Evolutionary conservation across 2,113 vertebrate species (phyloP).

Genomic region (Hippopotamus amphibius): DNA sequence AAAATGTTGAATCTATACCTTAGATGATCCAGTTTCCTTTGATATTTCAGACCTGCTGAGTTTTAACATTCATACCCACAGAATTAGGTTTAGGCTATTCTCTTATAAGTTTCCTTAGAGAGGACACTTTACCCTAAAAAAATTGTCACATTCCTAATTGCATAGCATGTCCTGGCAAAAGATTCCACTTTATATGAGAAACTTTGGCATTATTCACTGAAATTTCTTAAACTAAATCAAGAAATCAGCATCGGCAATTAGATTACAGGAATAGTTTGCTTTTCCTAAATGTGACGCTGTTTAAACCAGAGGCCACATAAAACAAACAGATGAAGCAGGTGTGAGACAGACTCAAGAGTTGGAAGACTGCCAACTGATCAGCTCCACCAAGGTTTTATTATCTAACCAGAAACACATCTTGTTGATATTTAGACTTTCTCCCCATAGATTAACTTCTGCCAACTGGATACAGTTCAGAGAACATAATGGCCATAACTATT

Average conservation of each 20-base stretch:
- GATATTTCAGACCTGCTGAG: background rate
- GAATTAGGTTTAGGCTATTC: conserved; percentile 18
- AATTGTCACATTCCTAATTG: conserved; percentile 70
- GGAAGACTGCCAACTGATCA: conserved; percentile 82
- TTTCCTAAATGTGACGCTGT: conserved; percentile 77
- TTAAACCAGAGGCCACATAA: conserved; percentile 75
- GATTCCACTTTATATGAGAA: conserved; percentile 39
- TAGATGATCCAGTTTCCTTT: conserved; percentile 14
- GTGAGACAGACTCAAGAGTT: conserved; percentile 71
- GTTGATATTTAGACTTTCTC: conserved; percentile 83
- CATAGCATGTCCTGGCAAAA: conserved; percentile 58
- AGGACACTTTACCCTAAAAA: conserved; percentile 48
- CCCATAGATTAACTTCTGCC: conserved; percentile 84
- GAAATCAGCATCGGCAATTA: conserved; percentile 73
- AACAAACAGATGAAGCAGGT: conserved; percentile 84
- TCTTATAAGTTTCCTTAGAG: background rate
- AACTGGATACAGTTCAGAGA: conserved; percentile 73
- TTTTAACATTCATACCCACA: conserved; percentile 63
- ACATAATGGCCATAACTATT: conserved; percentile 59
- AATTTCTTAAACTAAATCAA: conserved; percentile 80
- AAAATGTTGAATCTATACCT: background rate
- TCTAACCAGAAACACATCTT: conserved; percentile 87
- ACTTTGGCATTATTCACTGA: conserved; percentile 60
- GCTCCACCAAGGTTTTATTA: conserved; percentile 83
- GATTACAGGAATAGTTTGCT: conserved; percentile 74